These are phyloP conservation scores for Euthynnus affinis DNA, from an alignment of 2,797 vertebrate genomes.

Conservation along the genomic window DNA sequence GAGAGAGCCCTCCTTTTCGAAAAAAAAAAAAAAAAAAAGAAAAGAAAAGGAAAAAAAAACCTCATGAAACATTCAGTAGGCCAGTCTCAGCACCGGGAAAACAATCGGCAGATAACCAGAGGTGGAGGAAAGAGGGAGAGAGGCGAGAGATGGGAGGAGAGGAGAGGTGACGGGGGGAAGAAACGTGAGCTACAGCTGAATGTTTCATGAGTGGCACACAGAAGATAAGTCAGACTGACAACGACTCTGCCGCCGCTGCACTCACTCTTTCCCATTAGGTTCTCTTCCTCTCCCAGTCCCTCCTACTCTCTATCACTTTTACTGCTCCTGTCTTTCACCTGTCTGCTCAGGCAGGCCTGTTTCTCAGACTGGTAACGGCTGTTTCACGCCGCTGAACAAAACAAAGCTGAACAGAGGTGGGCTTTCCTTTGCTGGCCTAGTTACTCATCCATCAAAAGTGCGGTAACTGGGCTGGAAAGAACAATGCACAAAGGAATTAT, in stretches of 20 bases:
- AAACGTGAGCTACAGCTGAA: conserved; percentile 78
- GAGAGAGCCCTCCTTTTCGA: conserved; percentile 43
- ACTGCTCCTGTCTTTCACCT: conserved; percentile 74
- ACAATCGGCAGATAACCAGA: conserved; percentile 78
- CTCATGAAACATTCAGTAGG: conserved; percentile 81
- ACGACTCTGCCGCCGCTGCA: conserved; percentile 64
- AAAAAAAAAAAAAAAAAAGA: conserved; percentile 34
- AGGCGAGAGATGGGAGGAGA: conserved; percentile 53
- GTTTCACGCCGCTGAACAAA: conserved; percentile 70
- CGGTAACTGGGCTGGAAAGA: conserved; percentile 69
- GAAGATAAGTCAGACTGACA: conserved; percentile 83
- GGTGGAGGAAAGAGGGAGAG: conserved; percentile 63
- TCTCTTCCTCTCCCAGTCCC: conserved; percentile 66
- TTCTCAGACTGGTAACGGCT: conserved; percentile 60
- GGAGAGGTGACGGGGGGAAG: conserved; percentile 65
- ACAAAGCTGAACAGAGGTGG: conserved; percentile 69
- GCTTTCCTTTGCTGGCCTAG: conserved; percentile 63
- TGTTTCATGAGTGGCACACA: conserved; percentile 82
- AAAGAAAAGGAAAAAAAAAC: conserved; percentile 9
- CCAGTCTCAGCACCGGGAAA: conserved; percentile 70
- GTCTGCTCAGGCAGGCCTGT: conserved; percentile 63
- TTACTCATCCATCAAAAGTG: conserved; percentile 70
- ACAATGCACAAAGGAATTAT: conserved; percentile 69
- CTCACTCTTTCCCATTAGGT: conserved; percentile 76
- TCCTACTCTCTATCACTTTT: conserved; percentile 72